These are phyloP conservation scores for Zenarchopterus dispar DNA, from an alignment of 2,797 vertebrate species.

Conservation along the genomic window DNA sequence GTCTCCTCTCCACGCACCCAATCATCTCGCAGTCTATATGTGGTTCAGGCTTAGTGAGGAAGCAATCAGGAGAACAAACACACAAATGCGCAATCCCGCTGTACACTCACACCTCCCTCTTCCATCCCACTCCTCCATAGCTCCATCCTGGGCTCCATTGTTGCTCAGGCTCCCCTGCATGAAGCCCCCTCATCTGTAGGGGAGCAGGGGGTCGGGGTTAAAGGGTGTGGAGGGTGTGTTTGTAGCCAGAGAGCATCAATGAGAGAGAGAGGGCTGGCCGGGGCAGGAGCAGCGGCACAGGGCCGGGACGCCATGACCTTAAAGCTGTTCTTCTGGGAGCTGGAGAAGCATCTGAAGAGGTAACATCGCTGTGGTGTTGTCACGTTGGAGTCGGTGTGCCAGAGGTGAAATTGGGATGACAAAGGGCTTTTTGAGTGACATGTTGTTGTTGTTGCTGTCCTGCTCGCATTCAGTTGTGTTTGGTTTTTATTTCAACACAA, in stretches of 20 bases:
- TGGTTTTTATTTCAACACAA: background rate
- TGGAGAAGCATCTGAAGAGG: conserved; percentile 81
- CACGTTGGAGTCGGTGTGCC: conserved; percentile 1
- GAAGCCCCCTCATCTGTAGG: conserved; percentile 34
- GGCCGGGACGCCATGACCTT: conserved; percentile 67
- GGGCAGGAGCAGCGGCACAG: conserved; percentile 51
- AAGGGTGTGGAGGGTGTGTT: conserved; percentile 35
- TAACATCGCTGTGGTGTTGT: conserved; percentile 61
- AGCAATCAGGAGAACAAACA: conserved; percentile 33
- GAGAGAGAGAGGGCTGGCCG: conserved; percentile 66
- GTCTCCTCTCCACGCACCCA: conserved; percentile 31
- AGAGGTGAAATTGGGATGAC: background rate
- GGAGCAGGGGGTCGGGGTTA: conserved; percentile 42
- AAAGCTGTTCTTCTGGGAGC: conserved; percentile 79
- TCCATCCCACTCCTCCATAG: conserved; percentile 34
- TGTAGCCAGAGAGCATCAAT: conserved; percentile 58
- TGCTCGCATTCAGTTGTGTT: background rate
- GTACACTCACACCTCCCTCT: conserved; percentile 30
- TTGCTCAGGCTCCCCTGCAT: conserved; percentile 48
- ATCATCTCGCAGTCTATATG: conserved; percentile 46
- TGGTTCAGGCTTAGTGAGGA: conserved; percentile 46
- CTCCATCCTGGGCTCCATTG: conserved; percentile 46
- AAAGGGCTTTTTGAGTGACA: conserved; percentile 7
- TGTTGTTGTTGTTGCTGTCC: conserved; percentile 3
- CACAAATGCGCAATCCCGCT: conserved; percentile 15